phyloP scores from a whole-genome alignment of 2,797 vertebrate species.

The Toxotes lorentzi region DNA sequence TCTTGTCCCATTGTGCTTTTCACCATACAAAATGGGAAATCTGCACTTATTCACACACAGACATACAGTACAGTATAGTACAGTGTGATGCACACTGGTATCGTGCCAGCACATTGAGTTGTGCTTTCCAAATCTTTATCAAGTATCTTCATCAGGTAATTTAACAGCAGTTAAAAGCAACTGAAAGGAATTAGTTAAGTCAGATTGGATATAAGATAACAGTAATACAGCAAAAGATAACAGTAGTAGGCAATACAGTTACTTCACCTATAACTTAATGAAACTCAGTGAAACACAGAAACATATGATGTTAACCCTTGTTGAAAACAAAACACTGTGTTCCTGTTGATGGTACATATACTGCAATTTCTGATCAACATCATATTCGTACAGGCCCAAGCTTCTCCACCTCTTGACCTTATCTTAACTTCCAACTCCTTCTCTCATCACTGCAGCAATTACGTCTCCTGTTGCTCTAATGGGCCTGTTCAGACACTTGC shows the following conservation, averaged over 20 bases:
- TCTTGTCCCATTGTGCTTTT: no score
- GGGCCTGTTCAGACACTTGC: constrained; percentile 60
- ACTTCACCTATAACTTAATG: neutral
- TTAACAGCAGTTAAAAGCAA: neutral
- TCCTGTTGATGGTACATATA: neutral
- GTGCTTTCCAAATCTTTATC: neutral
- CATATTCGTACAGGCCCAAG: constrained; percentile 37
- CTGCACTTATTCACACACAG: no score
- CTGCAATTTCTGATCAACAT: neutral
- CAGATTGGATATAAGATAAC: neutral
- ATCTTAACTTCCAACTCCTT: neutral
- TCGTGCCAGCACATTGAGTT: neutral
- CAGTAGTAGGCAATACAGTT: no score
- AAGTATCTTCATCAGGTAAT: neutral
- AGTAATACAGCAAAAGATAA: neutral
- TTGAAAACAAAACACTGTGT: neutral
- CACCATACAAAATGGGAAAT: no score
- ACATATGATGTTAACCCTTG: neutral
- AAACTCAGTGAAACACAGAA: neutral
- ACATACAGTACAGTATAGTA: no score
- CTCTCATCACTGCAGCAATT: neutral
- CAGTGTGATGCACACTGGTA: neutral
- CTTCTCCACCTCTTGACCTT: neutral
- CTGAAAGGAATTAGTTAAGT: neutral
- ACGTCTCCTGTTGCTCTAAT: constrained; percentile 1